These are phyloP conservation scores for Microcebus lehilahytsara DNA, from an alignment of 2,113 vertebrate genomes.

Conservation along the genomic window DNA sequence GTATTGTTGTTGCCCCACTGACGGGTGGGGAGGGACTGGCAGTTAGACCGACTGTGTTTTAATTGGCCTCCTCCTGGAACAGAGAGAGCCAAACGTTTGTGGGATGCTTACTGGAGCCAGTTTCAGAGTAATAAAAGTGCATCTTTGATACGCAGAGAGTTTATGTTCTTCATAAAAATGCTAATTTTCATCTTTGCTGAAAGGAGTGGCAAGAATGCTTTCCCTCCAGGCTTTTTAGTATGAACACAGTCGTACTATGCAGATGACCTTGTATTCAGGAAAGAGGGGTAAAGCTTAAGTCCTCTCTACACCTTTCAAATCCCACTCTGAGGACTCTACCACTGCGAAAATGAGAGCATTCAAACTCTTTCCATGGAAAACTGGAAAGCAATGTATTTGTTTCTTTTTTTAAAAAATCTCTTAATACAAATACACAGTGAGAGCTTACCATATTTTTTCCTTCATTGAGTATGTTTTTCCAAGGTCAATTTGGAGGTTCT, in stretches of 20 bases:
- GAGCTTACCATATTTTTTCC: slow-evolving; percentile 76
- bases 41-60: slow-evolving; percentile 68
- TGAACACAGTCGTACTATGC: slow-evolving; percentile 30
- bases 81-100: slow-evolving; percentile 67
- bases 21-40: slow-evolving; percentile 59
- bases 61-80: slow-evolving; percentile 71
- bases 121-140: slow-evolving; percentile 80
- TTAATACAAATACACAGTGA: slow-evolving; percentile 58
- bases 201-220: slow-evolving; percentile 66
- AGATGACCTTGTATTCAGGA: slow-evolving; percentile 60
- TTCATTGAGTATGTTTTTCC: slow-evolving; percentile 81
- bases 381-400: slow-evolving; percentile 70
- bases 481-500: slow-evolving; percentile 82
- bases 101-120: slow-evolving; percentile 69
- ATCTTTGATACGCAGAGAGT: slow-evolving; percentile 78
- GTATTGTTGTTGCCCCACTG: slow-evolving; percentile 63
- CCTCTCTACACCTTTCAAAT: slow-evolving; percentile 23
- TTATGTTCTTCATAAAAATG: slow-evolving; percentile 81
- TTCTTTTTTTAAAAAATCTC: slow-evolving; percentile 40
- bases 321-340: slow-evolving; percentile 34
- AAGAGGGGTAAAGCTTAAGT: background rate
- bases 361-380: slow-evolving; percentile 71
- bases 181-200: slow-evolving; percentile 77
- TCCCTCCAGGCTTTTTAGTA: slow-evolving; percentile 51
- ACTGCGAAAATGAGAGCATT: background rate